Evolutionary conservation across 2,888 invertebrate genomes (phyloP), one percentile per base, ranked within the genome.

Genomic region (Synanthedon vespiformis): DNA sequence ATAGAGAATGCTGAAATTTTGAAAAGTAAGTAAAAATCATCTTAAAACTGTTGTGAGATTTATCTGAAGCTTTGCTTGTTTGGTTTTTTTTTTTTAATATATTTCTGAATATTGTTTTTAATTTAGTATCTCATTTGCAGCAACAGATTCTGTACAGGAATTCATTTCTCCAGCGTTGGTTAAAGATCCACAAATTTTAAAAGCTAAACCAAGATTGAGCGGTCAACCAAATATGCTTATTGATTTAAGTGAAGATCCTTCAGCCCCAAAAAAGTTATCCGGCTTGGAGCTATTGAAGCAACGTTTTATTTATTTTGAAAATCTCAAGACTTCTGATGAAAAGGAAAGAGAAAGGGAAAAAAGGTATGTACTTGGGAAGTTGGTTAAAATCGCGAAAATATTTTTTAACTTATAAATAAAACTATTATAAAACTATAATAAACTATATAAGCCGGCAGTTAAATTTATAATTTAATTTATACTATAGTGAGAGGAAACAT

Each of bases 211-310:
- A 2, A 89, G 69, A 61, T 61, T 90, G 52, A 85, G 70, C 27
- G 90, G 89, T n/a, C 68, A 71, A 12, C 89, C 89, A 5, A 89
- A 89, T 10, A 87, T 78, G 77, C 62, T 87, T 6, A 86, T 87
- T 56, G 77, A 85, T 59, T 67, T 87, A 49, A 76, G 80, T 60
- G 70, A 66, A 13, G 61, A 56, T 53, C 55, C 67, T 40, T 53
- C 51, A 11, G 56, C 56, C 3, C 59, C 73, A 58, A 78, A 67
- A 56, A 79, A 84, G 56, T 67, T 89, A 4, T 88, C 89, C 49
- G 93, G 92, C 10, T 83, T 95, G 6, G 89, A 90, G 57, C 80
- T 89, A 53, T 83, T 96, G 40, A 90, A 94, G 71, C 89, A 94
- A 60, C 88, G 94, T 57, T 93, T 94, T 69, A 80, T 91, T 41